These are phyloP conservation scores for Notothenia coriiceps DNA, from an alignment of 2,113 vertebrate species.

Conservation along the genomic window DNA sequence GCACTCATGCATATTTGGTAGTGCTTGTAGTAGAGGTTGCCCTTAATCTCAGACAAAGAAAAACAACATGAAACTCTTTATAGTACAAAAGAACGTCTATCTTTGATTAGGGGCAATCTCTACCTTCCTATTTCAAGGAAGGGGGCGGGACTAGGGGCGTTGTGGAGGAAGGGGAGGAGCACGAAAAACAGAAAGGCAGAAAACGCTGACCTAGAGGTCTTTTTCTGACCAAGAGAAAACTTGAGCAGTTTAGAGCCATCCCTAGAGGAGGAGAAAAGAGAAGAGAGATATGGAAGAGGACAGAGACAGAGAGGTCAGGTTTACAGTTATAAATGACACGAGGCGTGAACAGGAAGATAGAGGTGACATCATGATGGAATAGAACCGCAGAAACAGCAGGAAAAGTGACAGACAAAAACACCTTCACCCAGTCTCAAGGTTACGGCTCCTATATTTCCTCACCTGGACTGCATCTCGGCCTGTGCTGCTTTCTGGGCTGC, in stretches of 20 bases:
- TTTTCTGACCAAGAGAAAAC: slow-evolving; percentile 98
- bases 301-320: slow-evolving; percentile 58
- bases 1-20: slow-evolving; percentile 75
- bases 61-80: slow-evolving; percentile 38
- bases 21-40: slow-evolving; percentile 66
- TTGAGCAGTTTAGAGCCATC: slow-evolving; percentile 96
- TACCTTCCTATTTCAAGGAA: slow-evolving; percentile 57
- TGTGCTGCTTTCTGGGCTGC: slow-evolving; percentile 88
- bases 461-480: slow-evolving; percentile 96
- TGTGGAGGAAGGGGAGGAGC: slow-evolving; percentile 36
- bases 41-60: slow-evolving; percentile 66
- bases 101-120: slow-evolving; percentile 70
- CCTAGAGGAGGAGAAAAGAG: slow-evolving; percentile 89
- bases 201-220: slow-evolving; percentile 95
- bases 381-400: slow-evolving; percentile 13
- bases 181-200: slow-evolving; percentile 46
- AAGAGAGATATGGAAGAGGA: slow-evolving; percentile 84
- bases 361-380: slow-evolving; percentile 58
- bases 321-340: slow-evolving; percentile 67
- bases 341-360: slow-evolving; percentile 50
- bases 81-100: slow-evolving; percentile 32
- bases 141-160: slow-evolving; percentile 15
- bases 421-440: slow-evolving; percentile 2
- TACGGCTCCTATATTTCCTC: slow-evolving; percentile 30
- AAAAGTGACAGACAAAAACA: slow-evolving; percentile 13